Percentiles rank a stretch among this genome's conserved stretches.
Evolutionary conservation across 2,888 invertebrate genomes (phyloP).

Genomic region (Machimus rusticus): DNA sequence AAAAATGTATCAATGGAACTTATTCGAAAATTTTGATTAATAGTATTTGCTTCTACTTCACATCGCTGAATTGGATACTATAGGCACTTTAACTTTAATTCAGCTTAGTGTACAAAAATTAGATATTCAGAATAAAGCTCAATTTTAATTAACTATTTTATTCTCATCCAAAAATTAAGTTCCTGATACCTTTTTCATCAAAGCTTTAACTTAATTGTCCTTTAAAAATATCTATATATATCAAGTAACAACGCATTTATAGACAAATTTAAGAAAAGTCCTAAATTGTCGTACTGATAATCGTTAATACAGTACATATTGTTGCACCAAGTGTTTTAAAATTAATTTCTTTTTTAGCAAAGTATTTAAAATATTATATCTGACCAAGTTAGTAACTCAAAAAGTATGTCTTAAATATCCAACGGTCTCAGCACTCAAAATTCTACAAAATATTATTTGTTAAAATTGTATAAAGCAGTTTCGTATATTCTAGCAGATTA

Average conservation of each 20-base stretch:
- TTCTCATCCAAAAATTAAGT: background rate
- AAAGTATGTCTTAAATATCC: background rate
- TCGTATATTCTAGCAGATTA: background rate
- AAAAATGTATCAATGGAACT: background rate
- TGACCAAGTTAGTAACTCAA: background rate
- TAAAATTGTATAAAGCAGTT: background rate
- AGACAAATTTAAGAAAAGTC: background rate
- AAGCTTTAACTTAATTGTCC: background rate
- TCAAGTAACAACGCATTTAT: background rate
- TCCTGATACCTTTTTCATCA: background rate
- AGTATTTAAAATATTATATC: background rate
- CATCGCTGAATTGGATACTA: background rate
- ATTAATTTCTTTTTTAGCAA: background rate
- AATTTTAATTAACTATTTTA: background rate
- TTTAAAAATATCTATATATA: background rate
- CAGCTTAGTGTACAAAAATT: background rate
- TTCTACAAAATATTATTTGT: background rate
- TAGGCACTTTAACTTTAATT: background rate
- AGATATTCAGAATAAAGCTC: background rate
- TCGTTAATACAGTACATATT: background rate
- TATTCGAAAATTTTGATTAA: background rate
- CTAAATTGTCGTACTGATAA: background rate
- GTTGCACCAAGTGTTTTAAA: too few species aligned
- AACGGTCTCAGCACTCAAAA: background rate
- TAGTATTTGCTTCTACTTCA: background rate